Conservation (phyloP, 1,140 invertebrate species). For the Apocrypta bakeri region DNA sequence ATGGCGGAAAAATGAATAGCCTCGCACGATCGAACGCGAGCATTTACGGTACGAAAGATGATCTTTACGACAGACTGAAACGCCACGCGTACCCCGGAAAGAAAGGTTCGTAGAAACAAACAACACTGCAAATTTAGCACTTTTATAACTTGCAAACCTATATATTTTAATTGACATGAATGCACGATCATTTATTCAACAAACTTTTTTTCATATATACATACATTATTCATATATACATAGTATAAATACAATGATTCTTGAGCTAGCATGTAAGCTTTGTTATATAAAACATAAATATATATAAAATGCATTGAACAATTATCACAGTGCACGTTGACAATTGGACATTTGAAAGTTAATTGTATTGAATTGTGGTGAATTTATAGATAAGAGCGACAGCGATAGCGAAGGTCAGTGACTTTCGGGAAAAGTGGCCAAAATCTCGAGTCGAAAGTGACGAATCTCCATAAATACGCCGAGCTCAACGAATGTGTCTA, state of each 20-base stretch:
- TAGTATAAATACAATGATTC: conserved; percentile 24
- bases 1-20: conserved; percentile 90
- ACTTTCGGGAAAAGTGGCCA: conserved; percentile 59
- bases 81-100: conserved; percentile 96
- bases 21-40: conserved; percentile 93
- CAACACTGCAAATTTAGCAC: conserved; percentile 46
- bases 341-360: conserved; percentile 47
- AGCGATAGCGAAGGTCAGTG: conserved; percentile 93
- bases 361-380: conserved; percentile 51
- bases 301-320: background rate
- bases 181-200: conserved; percentile 30
- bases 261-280: conserved; percentile 29
- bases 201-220: background rate
- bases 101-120: conserved; percentile 80
- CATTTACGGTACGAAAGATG: conserved; percentile 96
- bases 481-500: conserved; percentile 46
- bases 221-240: conserved; percentile 12
- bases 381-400: conserved; percentile 87
- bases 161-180: conserved; percentile 22
- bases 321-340: conserved; percentile 41
- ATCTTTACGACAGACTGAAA: conserved; percentile 95
- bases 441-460: conserved; percentile 52
- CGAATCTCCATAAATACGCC: conserved; percentile 50
- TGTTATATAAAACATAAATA: background rate
- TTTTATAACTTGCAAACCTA: conserved; percentile 7